Evolutionary conservation across 2,888 invertebrate species (phyloP).

Genomic region (Tetanocera ferruginea): DNA sequence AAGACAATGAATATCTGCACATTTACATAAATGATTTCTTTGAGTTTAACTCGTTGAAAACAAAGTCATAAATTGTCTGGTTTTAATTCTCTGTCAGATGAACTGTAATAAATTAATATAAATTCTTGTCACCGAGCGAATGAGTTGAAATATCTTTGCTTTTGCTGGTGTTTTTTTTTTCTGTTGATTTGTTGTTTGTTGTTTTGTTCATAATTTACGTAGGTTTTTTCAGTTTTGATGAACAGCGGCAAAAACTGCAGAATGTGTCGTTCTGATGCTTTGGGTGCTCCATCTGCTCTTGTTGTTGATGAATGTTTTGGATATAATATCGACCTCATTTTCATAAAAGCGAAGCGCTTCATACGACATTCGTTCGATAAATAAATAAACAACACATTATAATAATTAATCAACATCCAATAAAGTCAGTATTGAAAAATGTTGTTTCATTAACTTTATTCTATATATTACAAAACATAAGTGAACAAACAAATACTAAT

Average conservation of each 20-base stretch:
- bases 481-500: background rate
- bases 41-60: slow-evolving; percentile 59
- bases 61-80: slow-evolving; percentile 67
- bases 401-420: slow-evolving; percentile 20
- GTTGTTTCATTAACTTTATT: background rate
- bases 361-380: slow-evolving; percentile 17
- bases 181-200: background rate
- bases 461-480: background rate
- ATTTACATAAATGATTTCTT: slow-evolving; percentile 58
- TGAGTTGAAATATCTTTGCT: slow-evolving; percentile 25
- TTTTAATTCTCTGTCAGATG: slow-evolving; percentile 67
- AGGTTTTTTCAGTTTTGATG: slow-evolving; percentile 11
- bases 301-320: background rate
- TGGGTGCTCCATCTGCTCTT: slow-evolving; percentile 1
- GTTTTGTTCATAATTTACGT: slow-evolving; percentile 25
- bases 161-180: background rate
- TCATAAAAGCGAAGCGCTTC: background rate
- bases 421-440: too few relatives aligned
- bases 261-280: background rate
- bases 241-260: slow-evolving; percentile 28
- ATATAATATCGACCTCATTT: slow-evolving; percentile 33
- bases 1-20: slow-evolving; percentile 33
- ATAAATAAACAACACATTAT: slow-evolving; percentile 35
- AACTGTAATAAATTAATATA: slow-evolving; percentile 68
- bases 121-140: slow-evolving; percentile 61